These are phyloP conservation scores for Catharus bicknelli DNA, from an alignment of 2,113 vertebrate species.

Conservation along the genomic window DNA sequence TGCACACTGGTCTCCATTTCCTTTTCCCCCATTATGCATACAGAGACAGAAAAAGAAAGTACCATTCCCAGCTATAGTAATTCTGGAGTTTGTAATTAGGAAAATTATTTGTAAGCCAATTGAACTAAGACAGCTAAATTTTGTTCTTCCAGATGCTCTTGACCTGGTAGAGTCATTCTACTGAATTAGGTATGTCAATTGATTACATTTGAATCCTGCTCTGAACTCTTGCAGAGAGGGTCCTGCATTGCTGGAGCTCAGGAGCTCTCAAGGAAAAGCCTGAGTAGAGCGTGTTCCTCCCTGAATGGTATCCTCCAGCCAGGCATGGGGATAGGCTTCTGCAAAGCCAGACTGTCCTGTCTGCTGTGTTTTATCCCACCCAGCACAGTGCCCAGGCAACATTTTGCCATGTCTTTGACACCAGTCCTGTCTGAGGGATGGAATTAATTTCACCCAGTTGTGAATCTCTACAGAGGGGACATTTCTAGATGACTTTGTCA, in stretches of 20 bases:
- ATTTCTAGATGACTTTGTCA: neutral
- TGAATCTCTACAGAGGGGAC: neutral
- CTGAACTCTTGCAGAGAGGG: neutral
- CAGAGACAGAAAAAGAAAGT: slow-evolving; percentile 6
- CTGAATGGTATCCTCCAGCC: neutral
- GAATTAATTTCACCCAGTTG: neutral
- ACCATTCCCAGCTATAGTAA: neutral
- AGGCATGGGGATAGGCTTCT: neutral
- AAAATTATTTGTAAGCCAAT: neutral
- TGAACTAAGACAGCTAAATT: neutral
- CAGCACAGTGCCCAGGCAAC: neutral
- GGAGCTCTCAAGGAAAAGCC: neutral
- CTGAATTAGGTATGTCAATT: neutral
- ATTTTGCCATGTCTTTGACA: neutral
- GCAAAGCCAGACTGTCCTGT: rapidly evolving
- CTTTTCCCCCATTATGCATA: neutral
- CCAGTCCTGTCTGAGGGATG: neutral
- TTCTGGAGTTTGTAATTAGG: neutral
- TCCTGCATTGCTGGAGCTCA: neutral
- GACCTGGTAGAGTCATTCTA: neutral
- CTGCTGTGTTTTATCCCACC: neutral
- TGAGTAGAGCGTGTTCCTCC: neutral
- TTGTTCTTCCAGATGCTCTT: neutral
- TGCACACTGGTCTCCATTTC: neutral
- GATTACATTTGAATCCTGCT: neutral